Base-by-base conservation (phyloP, 1,140 invertebrate species). In the Scaptomyza montana region DNA sequence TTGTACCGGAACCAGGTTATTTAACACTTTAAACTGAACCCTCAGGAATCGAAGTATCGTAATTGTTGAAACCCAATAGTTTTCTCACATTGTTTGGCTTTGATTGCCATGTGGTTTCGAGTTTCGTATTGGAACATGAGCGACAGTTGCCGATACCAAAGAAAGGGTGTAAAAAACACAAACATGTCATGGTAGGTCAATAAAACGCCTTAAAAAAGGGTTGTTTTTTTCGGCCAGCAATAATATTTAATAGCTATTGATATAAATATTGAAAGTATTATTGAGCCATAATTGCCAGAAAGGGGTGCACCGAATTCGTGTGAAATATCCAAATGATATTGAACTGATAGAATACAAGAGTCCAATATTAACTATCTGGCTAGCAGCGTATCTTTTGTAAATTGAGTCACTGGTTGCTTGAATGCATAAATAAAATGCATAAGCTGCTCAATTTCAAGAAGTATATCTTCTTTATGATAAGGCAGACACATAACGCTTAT, bases 211-310 rank as follows among this genome's bases (percentile, higher is more conserved):
- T 21, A 9, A 36, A 2, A 7, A 41, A 59, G 84, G 82, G 76
- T 89, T 63, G 69, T 30, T 71, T 36, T 36, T 36, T 6, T 9
- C 16, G 33, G 9, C 39, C 49, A 16, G 36, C 77, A 78, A 73
- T 77, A 68, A 89, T 84, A 89, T 87, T 87, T 87, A 84, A 89
- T 74, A 89, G 77, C 84, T 82, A 87, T 87, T 79, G 72, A 62
- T 84, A 84, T 89, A 87, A 89, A 89, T 87, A 87, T 87, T 87
- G 79, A 89, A 79, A 87, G 80, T 74, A 77, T 87, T 89, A 87
- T 87, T 84, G 82, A 79, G 62, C 64, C 72, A 77, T 82, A 87
- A 89, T 71, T 76, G 66, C n/a, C 47, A 54, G 12, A 33, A 66
- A 56, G 28, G 62, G 66, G 51, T 64, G 71, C 45, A 28, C 1